phyloP scores from a whole-genome alignment of 1,140 invertebrate genomes.

The Ostrea edulis region DNA sequence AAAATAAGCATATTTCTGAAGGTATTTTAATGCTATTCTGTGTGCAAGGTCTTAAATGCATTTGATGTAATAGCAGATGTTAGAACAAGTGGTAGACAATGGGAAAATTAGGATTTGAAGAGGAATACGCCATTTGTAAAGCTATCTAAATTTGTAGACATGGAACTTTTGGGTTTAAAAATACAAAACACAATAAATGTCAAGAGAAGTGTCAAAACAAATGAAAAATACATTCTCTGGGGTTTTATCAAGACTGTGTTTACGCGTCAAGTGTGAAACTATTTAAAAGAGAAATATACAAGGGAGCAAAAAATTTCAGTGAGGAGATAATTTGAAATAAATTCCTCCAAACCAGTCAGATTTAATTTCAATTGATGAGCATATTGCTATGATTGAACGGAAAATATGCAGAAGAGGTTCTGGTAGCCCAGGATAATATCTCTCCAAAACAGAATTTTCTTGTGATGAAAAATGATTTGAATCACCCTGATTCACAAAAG shows the following conservation, averaged over 20 bases:
- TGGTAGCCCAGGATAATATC: too few relatives aligned
- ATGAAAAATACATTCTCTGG: not conserved
- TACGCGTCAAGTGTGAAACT: not conserved
- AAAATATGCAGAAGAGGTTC: too few relatives aligned
- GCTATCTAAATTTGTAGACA: not conserved
- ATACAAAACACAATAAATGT: not conserved
- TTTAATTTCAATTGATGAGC: too few relatives aligned
- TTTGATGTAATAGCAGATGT: not conserved
- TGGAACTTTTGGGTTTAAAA: not conserved
- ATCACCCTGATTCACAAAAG: too few relatives aligned
- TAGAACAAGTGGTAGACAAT: conserved; percentile 31
- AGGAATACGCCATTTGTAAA: not conserved
- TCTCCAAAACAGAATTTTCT: too few relatives aligned
- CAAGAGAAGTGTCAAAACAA: not conserved
- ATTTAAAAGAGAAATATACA: not conserved
- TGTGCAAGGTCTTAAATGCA: not conserved
- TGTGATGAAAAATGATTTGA: too few relatives aligned
- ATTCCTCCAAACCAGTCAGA: too few relatives aligned
- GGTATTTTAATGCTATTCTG: conserved; percentile 3
- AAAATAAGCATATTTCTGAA: not conserved
- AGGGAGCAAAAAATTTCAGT: too few relatives aligned
- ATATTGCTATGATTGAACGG: too few relatives aligned
- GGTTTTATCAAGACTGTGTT: not conserved
- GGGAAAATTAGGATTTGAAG: not conserved
- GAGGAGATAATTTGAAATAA: too few relatives aligned